Conservation (phyloP, 2,113 vertebrate genomes). For the Sceloporus undulatus region DNA sequence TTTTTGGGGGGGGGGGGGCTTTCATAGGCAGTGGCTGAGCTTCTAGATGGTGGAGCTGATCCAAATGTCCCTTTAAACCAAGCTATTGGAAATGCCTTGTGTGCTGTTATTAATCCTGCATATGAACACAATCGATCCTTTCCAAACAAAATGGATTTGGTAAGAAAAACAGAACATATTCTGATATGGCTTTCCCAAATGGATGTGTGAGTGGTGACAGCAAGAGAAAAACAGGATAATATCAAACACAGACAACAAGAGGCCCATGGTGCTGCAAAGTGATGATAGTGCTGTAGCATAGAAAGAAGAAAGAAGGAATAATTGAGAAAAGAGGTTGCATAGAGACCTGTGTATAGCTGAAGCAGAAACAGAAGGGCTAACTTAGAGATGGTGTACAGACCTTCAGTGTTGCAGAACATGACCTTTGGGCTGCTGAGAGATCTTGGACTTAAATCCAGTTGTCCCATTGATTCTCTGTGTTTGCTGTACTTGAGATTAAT, state of each 20-base stretch:
- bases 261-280: too few species aligned
- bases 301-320: neutral
- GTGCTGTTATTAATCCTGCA: constrained; percentile 77
- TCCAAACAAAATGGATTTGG: constrained; percentile 78
- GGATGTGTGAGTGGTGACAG: neutral
- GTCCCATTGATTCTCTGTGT: too few species aligned
- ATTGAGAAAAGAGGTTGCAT: neutral
- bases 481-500: too few species aligned
- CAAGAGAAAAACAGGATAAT: neutral
- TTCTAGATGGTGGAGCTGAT: constrained; percentile 82
- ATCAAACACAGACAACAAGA: neutral
- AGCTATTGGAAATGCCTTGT: constrained; percentile 82
- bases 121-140: constrained; percentile 69
- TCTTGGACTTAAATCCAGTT: neutral
- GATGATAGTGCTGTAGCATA: neutral
- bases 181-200: neutral
- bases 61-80: constrained; percentile 81
- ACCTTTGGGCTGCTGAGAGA: neutral
- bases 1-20: too few species aligned
- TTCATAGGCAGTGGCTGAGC: constrained; percentile 82
- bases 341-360: neutral
- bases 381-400: neutral
- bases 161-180: constrained; percentile 57
- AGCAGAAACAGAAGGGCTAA: neutral
- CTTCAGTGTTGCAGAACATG: neutral